A percentile compares a stretch with the other conserved stretches of the same genome.
Evolutionary conservation across 1,140 invertebrate genomes (phyloP).

Genomic region (Dufourea novaeangliae): DNA sequence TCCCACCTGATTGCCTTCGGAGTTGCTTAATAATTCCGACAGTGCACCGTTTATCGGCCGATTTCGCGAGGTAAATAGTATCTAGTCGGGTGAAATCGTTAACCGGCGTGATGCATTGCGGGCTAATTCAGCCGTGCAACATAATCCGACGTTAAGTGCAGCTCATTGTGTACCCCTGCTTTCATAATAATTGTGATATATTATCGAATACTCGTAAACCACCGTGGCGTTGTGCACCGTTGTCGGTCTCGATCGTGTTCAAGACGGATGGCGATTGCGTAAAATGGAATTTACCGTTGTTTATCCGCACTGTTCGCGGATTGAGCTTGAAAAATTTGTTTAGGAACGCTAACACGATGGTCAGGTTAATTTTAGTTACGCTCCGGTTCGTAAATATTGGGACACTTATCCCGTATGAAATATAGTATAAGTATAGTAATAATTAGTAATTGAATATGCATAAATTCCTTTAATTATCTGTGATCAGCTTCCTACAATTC

Average conservation of each 20-base stretch:
- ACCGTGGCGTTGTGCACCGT: background rate
- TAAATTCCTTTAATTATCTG: no score
- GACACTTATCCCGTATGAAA: no score
- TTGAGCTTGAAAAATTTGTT: no score
- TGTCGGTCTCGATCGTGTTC: background rate
- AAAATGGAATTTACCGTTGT: background rate
- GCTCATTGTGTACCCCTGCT: constrained; percentile 20
- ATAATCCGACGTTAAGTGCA: constrained; percentile 39
- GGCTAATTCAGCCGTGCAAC: constrained; percentile 40
- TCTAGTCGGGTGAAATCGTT: constrained; percentile 36
- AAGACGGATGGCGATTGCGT: background rate
- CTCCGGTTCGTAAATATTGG: no score
- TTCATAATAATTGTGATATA: constrained; percentile 43
- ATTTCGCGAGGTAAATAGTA: constrained; percentile 18
- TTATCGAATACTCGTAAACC: background rate
- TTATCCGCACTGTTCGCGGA: background rate
- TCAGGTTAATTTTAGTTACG: no score
- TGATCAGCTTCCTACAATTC: no score
- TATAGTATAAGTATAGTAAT: no score
- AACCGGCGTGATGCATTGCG: constrained; percentile 38
- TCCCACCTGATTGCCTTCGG: constrained; percentile 23
- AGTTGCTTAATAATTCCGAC: constrained; percentile 50
- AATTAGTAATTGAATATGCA: no score
- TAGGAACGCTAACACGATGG: no score
- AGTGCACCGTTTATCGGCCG: constrained; percentile 17